phyloP scores from a whole-genome alignment of 2,113 vertebrate genomes.

The Lutjanus erythropterus region DNA sequence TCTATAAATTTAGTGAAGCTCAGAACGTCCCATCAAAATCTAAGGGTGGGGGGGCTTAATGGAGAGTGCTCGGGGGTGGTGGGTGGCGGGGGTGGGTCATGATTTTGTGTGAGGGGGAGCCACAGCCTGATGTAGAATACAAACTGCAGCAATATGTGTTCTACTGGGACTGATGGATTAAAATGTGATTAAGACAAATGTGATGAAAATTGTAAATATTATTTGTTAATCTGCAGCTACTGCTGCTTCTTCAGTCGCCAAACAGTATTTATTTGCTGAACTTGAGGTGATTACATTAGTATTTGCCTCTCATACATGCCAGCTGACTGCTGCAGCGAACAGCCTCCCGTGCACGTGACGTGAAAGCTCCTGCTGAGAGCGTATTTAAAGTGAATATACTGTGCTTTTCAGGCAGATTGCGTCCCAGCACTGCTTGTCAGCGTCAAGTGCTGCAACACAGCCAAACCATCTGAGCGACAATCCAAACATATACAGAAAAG shows the following conservation, averaged over 20 bases:
- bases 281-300: neutral
- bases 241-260: neutral
- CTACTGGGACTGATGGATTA: too few relatives aligned
- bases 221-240: neutral
- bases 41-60: too few relatives aligned
- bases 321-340: slow-evolving; percentile 7
- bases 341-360: slow-evolving; percentile 4
- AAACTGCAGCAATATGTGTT: neutral
- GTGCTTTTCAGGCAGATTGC: slow-evolving; percentile 52
- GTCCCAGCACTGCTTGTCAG: slow-evolving; percentile 50
- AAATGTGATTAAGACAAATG: slow-evolving; percentile 13
- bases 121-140: neutral
- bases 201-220: slow-evolving; percentile 5
- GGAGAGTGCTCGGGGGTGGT: too few relatives aligned
- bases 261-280: slow-evolving; percentile 2
- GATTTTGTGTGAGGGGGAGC: too few relatives aligned
- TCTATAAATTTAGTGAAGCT: neutral
- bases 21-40: neutral
- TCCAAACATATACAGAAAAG: slow-evolving; percentile 45
- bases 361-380: slow-evolving; percentile 33
- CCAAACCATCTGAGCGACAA: slow-evolving; percentile 53
- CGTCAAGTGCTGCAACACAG: slow-evolving; percentile 37
- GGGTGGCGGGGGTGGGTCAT: too few relatives aligned
- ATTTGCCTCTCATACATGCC: neutral
- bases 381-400: slow-evolving; percentile 42